Evolutionary conservation across 2,888 invertebrate species (phyloP).

Genomic region (Ophioninae sp.): DNA sequence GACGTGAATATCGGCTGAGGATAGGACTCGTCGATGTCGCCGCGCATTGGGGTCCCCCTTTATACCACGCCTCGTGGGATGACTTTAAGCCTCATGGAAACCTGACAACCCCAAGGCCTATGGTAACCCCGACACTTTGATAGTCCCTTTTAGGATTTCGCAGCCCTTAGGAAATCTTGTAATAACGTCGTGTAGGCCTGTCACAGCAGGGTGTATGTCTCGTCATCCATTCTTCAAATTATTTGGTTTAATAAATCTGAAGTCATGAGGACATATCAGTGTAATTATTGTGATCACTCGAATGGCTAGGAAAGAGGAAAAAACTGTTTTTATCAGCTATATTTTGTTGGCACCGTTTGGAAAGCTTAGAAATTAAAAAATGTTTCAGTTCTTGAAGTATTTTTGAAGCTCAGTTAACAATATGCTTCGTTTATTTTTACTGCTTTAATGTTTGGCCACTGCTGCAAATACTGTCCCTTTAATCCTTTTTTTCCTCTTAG

Average conservation of each 20-base stretch:
- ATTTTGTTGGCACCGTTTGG: too few species aligned
- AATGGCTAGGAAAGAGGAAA: too few species aligned
- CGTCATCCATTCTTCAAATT: neutral
- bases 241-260: neutral
- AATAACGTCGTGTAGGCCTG: neutral
- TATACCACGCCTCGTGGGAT: neutral
- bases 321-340: too few species aligned
- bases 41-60: conserved; percentile 32
- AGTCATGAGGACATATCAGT: neutral
- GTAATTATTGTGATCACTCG: too few species aligned
- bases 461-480: neutral
- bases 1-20: neutral
- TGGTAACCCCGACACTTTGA: neutral
- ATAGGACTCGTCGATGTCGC: neutral
- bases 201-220: neutral
- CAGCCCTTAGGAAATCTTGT: neutral
- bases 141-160: neutral
- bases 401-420: too few species aligned
- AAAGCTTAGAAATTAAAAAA: too few species aligned
- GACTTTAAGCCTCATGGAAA: neutral
- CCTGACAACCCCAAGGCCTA: neutral
- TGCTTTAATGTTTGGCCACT: too few species aligned
- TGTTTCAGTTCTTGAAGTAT: too few species aligned
- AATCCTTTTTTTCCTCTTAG: neutral
- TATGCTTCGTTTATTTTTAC: neutral